Evolutionary conservation across 1,140 invertebrate genomes (phyloP), one percentile per base, ranked within the genome.

Genomic region (Orius insidiosus): DNA sequence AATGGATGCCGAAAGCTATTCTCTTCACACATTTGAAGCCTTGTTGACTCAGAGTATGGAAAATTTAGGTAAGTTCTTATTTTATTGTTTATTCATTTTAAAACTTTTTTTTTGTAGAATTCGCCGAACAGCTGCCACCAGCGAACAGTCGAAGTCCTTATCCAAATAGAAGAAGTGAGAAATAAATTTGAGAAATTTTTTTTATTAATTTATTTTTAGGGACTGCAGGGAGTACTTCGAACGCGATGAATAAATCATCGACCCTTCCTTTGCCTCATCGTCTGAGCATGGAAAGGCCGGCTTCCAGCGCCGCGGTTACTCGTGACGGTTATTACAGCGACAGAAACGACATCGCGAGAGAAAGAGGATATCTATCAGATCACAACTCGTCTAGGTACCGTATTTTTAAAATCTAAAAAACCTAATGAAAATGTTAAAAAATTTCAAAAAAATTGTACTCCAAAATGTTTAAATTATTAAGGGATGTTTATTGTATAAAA

Each of bases 1-100:
- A 51, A 87, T 90, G 81, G 88, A 92, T 59, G 87, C 87, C 35
- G 87, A 92, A 64, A 90, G 85, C 57, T 92, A 90, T 63, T 89
- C 85, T 60, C 65, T 93, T 49, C 86, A 93, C 59, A 92, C 87
- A 1, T 93, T 93, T 58, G 87, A 93, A 67, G 85, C 86, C 38
- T 68, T 94, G 32, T 69, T 93, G 18, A 85, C 85, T 42, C 86
- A 92, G 64, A 89, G 85, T 66, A 90, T 90, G 85, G 88, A 94
- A 65, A 90, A 93, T 68, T 71, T 93, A 64, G 87, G 83, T 85
- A 64, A 69, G 16, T 36, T 36, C 3, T n/a, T 36, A 3, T 38
- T 14, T 47, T 30, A 38, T 31, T 36, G 11, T 33, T 33, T n/a
- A n/a, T n/a, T n/a, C n/a, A n/a, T n/a, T n/a, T n/a, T n/a, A n/a